Evolutionary conservation across 1,140 invertebrate genomes (phyloP), one percentile per base, ranked within the genome.

Genomic region (Liolophura sinensis): DNA sequence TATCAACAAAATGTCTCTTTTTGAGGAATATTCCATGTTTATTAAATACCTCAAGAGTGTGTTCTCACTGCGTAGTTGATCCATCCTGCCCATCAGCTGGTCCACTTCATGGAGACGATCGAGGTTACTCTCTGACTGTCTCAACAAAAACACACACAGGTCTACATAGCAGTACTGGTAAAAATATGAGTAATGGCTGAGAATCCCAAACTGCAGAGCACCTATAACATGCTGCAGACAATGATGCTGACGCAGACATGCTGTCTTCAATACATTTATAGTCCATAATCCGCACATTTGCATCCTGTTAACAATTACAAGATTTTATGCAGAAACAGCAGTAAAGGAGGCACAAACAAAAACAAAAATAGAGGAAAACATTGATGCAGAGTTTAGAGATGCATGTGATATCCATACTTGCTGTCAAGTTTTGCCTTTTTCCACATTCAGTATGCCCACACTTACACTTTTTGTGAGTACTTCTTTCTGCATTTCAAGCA

Each of bases 391-490:
- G n/a, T 50, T 50, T 50, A n/a, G 49, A 50, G n/a, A 50, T 50
- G 14, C 14, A 50, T 15, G 14, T 14, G n/a, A 50, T 15, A 50
- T 50, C 49, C 14, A 15, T 14, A n/a, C n/a, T 50, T n/a, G n/a
- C 49, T 50, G n/a, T 15, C 14, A 50, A 50, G n/a, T 14, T 50
- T 50, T 50, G 49, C n/a, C n/a, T 50, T 15, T 50, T 50, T 14
- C 49, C n/a, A n/a, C n/a, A n/a, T n/a, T n/a, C n/a, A n/a, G n/a
- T n/a, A n/a, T 54, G 51, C 51, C 12, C 18, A 20, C 3, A 62
- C 77, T 80, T 75, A 81, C 79, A 75, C 71, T 80, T 68, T 78
- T 78, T 25, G 78, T 72, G 16, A 80, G 68, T 24, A 82, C 78
- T 46, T 79, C 75, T 69, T 78, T 78, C 70, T 82, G 79, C 1